Percentiles rank a stretch among this genome's conserved stretches.
These are phyloP conservation scores for Orchesellides sinensis DNA, from an alignment of 2,888 invertebrate species.

Conservation along the genomic window DNA sequence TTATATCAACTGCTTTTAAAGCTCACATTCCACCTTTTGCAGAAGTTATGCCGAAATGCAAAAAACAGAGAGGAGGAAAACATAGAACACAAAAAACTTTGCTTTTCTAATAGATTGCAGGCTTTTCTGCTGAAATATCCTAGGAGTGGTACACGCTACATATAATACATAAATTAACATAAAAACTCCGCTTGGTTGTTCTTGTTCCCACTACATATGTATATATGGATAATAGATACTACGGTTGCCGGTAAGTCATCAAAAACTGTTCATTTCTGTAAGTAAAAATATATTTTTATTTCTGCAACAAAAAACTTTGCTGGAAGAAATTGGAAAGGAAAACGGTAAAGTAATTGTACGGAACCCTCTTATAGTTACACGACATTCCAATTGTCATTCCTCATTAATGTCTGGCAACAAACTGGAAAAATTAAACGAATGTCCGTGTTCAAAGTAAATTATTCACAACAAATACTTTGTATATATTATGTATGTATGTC, in stretches of 20 bases:
- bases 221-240: no score
- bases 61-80: no score
- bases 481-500: background rate
- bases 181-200: no score
- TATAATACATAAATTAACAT: no score
- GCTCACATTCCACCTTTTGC: background rate
- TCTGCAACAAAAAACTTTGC: background rate
- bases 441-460: constrained; percentile 33
- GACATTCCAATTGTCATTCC: constrained; percentile 33
- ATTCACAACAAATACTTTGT: constrained; percentile 16
- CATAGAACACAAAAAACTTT: no score
- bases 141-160: no score
- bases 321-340: background rate
- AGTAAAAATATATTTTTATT: background rate
- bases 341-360: background rate
- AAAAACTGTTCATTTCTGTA: no score
- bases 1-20: no score
- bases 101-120: no score
- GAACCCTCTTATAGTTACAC: background rate
- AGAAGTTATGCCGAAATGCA: no score
- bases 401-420: constrained; percentile 52
- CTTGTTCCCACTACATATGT: no score
- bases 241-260: background rate
- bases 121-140: no score
- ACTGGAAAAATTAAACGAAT: constrained; percentile 46